phyloP scores from a whole-genome alignment of 2,888 invertebrate species.

The Deilephila elpenor region DNA sequence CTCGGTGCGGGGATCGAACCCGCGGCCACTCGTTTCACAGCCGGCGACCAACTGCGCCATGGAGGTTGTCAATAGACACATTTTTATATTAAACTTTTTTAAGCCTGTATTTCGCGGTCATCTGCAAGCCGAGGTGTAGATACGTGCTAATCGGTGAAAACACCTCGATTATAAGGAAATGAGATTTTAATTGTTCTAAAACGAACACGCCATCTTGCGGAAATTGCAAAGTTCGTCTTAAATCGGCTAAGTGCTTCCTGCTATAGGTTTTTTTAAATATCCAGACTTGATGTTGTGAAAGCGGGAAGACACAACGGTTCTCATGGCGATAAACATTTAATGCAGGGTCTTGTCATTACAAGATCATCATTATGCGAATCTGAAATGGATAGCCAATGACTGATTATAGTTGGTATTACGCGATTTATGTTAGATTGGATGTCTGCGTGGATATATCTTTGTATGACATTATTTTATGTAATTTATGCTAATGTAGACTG shows the following conservation, averaged over 20 bases:
- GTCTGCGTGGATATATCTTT: too few relatives aligned
- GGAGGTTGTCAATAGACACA: too few relatives aligned
- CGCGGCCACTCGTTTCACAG: too few relatives aligned
- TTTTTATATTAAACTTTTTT: too few relatives aligned
- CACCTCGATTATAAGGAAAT: background rate
- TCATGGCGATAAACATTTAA: background rate
- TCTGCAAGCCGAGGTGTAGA: background rate
- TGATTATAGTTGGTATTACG: background rate
- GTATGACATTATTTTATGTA: too few relatives aligned
- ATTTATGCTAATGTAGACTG: too few relatives aligned
- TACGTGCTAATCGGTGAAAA: background rate
- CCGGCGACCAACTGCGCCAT: too few relatives aligned
- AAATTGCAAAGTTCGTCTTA: constrained; percentile 1
- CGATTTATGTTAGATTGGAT: too few relatives aligned
- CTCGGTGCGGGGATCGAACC: too few relatives aligned
- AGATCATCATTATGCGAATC: too few relatives aligned
- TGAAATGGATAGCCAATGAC: background rate
- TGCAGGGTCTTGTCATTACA: background rate
- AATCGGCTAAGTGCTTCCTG: constrained; percentile 1
- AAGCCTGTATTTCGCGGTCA: too few relatives aligned
- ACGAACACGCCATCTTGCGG: background rate
- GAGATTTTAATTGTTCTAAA: constrained; percentile 14
- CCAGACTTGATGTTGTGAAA: background rate
- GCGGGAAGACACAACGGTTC: background rate
- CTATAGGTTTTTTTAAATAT: constrained; percentile 1